phyloP scores from a whole-genome alignment of 2,888 invertebrate species.

The Koerneria pararmatus region DNA sequence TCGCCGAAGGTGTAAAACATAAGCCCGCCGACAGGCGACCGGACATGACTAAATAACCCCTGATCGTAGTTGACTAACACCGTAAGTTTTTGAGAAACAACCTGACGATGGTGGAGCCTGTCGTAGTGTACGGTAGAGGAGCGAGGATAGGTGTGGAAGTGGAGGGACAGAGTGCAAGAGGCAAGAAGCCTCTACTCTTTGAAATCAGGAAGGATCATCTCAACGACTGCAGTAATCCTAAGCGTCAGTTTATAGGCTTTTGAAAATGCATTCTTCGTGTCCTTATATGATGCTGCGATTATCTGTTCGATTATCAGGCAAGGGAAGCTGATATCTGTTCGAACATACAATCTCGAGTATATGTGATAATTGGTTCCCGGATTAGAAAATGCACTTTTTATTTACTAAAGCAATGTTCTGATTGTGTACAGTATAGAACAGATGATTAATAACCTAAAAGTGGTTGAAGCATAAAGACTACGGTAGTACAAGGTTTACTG shows the following conservation, averaged over 20 bases:
- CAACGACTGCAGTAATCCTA: constrained; percentile 66
- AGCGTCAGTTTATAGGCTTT: constrained; percentile 64
- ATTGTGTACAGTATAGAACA: neutral
- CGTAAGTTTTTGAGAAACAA: constrained; percentile 79
- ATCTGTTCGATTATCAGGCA: no score
- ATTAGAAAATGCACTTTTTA: neutral
- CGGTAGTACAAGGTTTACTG: no score
- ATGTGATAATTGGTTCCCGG: neutral
- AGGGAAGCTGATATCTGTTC: no score
- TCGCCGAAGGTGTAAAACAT: no score
- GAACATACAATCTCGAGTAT: no score
- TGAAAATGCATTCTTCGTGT: no score
- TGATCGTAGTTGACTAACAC: no score
- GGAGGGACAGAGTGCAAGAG: constrained; percentile 42
- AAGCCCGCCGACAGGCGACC: no score
- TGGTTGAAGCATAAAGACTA: no score
- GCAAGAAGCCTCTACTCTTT: constrained; percentile 71
- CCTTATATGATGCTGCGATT: no score
- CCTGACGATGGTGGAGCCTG: constrained; percentile 81
- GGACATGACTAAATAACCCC: no score
- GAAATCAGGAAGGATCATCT: constrained; percentile 73
- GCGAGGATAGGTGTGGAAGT: constrained; percentile 78
- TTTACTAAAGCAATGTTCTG: constrained; percentile 9
- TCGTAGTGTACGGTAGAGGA: constrained; percentile 79
- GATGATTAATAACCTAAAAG: neutral